Evolutionary conservation across 1,140 invertebrate species (phyloP).

Genomic region (Sminthurinus signatus): DNA sequence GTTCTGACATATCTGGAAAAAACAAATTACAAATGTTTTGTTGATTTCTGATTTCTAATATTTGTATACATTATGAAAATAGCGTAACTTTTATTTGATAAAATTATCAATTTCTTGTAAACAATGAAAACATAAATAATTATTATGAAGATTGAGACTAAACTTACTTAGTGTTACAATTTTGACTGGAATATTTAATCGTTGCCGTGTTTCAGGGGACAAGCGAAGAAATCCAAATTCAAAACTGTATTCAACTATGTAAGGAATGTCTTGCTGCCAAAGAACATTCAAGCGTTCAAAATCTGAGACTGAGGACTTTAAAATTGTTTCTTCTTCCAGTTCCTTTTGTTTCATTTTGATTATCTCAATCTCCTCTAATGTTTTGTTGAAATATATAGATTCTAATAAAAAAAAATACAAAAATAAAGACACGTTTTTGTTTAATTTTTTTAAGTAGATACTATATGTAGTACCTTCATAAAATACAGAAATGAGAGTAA

Average conservation of each 20-base stretch:
- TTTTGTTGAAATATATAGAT: constrained; percentile 40
- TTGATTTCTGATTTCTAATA: too few species aligned
- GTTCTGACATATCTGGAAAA: too few species aligned
- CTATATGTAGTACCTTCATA: too few species aligned
- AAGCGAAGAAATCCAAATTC: constrained; percentile 94
- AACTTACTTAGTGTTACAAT: constrained; percentile 84
- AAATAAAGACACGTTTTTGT: not conserved
- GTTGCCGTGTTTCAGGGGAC: constrained; percentile 70
- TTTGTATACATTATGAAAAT: too few species aligned
- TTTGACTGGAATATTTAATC: constrained; percentile 85
- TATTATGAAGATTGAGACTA: not conserved
- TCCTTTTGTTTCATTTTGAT: constrained; percentile 37
- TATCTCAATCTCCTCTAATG: constrained; percentile 38
- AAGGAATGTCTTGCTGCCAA: constrained; percentile 75
- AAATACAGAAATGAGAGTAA: too few species aligned
- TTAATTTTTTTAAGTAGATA: too few species aligned
- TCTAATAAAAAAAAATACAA: constrained; percentile 12
- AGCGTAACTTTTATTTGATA: not conserved
- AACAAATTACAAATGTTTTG: too few species aligned
- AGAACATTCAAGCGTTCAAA: constrained; percentile 39
- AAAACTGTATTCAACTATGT: constrained; percentile 95
- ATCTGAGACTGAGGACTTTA: constrained; percentile 37
- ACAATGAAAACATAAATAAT: not conserved
- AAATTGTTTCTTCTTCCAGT: constrained; percentile 32
- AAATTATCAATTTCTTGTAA: not conserved